These are phyloP conservation scores for Cyclophora punctaria DNA, from an alignment of 2,888 invertebrate species.

Conservation along the genomic window DNA sequence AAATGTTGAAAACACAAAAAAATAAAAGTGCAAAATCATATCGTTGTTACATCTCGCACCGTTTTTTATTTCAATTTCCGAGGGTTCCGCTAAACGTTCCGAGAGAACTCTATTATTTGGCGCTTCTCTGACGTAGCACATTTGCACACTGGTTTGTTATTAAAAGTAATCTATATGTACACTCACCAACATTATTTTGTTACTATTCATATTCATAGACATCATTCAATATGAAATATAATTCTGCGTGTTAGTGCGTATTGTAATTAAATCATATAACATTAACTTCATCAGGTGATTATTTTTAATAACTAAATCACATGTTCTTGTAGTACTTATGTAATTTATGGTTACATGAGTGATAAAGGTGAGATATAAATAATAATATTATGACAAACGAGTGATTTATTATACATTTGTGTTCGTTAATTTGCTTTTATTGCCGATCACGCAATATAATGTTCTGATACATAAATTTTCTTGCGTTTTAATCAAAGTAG, in stretches of 20 bases:
- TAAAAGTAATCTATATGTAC: conserved; percentile 62
- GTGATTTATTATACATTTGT: background rate
- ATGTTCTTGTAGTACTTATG: background rate
- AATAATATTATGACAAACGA: background rate
- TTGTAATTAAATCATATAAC: too few species aligned
- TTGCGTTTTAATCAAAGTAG: conserved; percentile 34
- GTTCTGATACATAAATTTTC: conserved; percentile 21
- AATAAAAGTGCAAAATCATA: conserved; percentile 72
- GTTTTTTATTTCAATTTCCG: conserved; percentile 71
- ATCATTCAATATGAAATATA: too few species aligned
- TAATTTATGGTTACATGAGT: background rate
- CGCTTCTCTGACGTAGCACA: conserved; percentile 68
- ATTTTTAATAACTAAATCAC: background rate
- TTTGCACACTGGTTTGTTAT: conserved; percentile 65
- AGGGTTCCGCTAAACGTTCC: conserved; percentile 71
- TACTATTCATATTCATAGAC: conserved; percentile 49
- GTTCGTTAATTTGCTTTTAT: background rate
- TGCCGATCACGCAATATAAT: conserved; percentile 12
- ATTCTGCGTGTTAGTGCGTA: too few species aligned
- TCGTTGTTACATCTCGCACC: conserved; percentile 72
- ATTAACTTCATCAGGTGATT: too few species aligned
- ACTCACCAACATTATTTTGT: too few species aligned
- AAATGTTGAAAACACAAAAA: conserved; percentile 54
- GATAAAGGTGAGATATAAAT: conserved; percentile 3
- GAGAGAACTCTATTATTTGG: conserved; percentile 71